These are phyloP conservation scores for Argyrosomus regius DNA, from an alignment of 2,797 vertebrate genomes.

Conservation along the genomic window DNA sequence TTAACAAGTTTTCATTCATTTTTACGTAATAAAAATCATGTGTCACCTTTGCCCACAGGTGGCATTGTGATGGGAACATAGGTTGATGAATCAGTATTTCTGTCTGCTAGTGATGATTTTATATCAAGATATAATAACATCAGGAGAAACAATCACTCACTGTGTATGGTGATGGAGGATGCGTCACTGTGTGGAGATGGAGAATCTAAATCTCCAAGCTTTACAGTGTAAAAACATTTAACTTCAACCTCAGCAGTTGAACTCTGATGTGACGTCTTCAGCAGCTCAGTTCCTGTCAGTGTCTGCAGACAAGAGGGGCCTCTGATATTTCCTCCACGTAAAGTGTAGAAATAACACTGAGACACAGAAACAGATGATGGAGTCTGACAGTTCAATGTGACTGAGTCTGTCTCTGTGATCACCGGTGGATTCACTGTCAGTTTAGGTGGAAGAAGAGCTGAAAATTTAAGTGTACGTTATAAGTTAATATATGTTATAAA, in stretches of 20 bases:
- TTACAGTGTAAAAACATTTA: slow-evolving; percentile 29
- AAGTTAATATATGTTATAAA: too few relatives aligned
- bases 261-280: neutral
- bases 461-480: too few relatives aligned
- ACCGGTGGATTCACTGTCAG: slow-evolving; percentile 27
- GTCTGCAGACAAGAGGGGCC: accelerated
- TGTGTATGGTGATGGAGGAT: neutral
- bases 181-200: slow-evolving; percentile 14
- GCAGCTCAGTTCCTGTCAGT: slow-evolving; percentile 46
- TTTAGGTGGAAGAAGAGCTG: slow-evolving; percentile 25
- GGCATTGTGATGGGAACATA: too few relatives aligned
- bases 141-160: neutral
- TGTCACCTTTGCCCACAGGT: too few relatives aligned
- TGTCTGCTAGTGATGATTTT: neutral
- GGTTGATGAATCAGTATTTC: too few relatives aligned
- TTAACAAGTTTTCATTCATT: too few relatives aligned
- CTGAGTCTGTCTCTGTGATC: slow-evolving; percentile 49
- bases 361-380: slow-evolving; percentile 17
- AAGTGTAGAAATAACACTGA: slow-evolving; percentile 40
- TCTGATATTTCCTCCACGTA: accelerated
- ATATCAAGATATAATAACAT: neutral
- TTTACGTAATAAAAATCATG: too few relatives aligned
- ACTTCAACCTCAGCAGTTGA: slow-evolving; percentile 38
- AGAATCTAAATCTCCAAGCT: accelerated
- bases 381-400: slow-evolving; percentile 57